Percentiles rank a stretch among this genome's conserved stretches.
phyloP scores from a whole-genome alignment of 2,888 invertebrate genomes.

The Reticulitermes lucifugus region DNA sequence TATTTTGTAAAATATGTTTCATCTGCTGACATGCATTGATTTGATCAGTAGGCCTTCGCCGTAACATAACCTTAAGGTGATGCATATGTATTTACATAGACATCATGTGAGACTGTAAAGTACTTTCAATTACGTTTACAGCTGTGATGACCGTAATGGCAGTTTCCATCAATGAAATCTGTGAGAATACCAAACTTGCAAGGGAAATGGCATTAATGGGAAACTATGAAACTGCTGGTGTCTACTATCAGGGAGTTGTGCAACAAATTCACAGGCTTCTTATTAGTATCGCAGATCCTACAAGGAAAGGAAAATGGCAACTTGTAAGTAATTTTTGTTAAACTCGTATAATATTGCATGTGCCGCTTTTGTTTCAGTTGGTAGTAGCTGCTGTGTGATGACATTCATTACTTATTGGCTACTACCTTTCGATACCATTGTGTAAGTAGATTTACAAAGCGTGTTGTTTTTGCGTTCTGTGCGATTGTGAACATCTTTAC shows the following conservation, averaged over 20 bases:
- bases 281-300: constrained; percentile 81
- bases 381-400: too few species aligned
- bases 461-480: too few species aligned
- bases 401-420: too few species aligned
- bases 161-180: constrained; percentile 90
- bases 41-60: not conserved
- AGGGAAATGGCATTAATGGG: constrained; percentile 95
- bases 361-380: too few species aligned
- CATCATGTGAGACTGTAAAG: not conserved
- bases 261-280: constrained; percentile 91
- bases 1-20: not conserved
- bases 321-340: constrained; percentile 70
- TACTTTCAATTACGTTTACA: constrained; percentile 53
- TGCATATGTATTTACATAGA: not conserved
- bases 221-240: constrained; percentile 93
- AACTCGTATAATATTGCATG: not conserved
- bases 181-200: constrained; percentile 94
- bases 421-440: too few species aligned
- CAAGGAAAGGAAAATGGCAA: constrained; percentile 90
- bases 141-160: constrained; percentile 74
- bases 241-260: constrained; percentile 93
- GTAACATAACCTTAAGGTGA: constrained; percentile 9
- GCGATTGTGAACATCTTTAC: too few species aligned
- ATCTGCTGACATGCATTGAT: constrained; percentile 14
- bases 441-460: too few species aligned